Evolutionary conservation across 92 coral and sea anemone species (phyloP), one percentile per base, ranked within the genome.

Genomic region (Heteractis magnifica): DNA sequence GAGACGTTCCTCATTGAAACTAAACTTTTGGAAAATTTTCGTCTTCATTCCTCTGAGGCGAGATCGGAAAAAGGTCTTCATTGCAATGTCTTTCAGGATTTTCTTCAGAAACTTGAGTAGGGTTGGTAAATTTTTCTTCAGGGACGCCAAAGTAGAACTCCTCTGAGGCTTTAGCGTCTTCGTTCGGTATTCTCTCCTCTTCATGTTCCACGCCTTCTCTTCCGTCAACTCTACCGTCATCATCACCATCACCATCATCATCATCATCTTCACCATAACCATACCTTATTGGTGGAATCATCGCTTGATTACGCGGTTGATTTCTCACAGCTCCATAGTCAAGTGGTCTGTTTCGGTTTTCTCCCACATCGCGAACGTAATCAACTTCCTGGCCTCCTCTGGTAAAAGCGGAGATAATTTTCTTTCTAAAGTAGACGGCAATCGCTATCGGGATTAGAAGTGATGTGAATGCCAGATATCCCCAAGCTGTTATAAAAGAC

Each of bases 121-220:
- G 70, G 20, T 10, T 62, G 18, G 70, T n/a, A n/a, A 62, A 62
- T 9, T 23, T 23, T 6, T 62, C 70, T n/a, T 62, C 70, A 10
- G 70, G 70, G 1, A 62, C 70, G 20, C 70, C 70, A 62, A 62
- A 62, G 20, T 20, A 8, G 21, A 62, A n/a, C 18, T 6, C 23
- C 18, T 62, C 70, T 34, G 3, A 34, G 44, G 44, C 44, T 34
- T 34, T 34, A 34, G 44, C 3, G 44, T 34, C 44, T 34, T 34
- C 44, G 44, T 34, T 34, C 44, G 44, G 44, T 34, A 34, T 34
- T 34, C 44, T 20, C 2, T 18, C 6, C 6, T 62, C 70, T 62
- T 62, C 70, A 10, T 62, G 70, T 62, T 62, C 70, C 8, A n/a
- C 70, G 18, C 70, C 70, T 62, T 62, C 70, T 62, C 70, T 62